Base-by-base conservation (phyloP, 2,888 invertebrate genomes). In the Anthophora plumipes region DNA sequence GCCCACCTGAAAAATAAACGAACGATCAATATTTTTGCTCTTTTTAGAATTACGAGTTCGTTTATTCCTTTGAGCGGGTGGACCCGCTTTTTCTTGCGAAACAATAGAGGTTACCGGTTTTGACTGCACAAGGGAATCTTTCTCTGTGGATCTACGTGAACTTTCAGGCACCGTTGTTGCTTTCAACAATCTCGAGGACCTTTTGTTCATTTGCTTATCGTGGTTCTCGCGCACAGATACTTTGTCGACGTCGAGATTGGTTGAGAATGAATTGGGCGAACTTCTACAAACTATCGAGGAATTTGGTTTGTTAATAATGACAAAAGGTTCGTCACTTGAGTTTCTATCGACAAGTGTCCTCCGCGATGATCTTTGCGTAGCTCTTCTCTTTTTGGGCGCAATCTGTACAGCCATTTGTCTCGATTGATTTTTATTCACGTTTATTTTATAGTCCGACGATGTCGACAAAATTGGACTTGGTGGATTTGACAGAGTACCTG, bases 401-500 rank as follows among this genome's bases (percentile, higher is more conserved):
- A 5, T 17, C 9, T 37, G 60, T 55, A 48, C 4, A 6, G 25
- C 9, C 8, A 4, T 8, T 66, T 37, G 66, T 31, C 41, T 83
- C 11, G 37, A 0, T n/a, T 14, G 17, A 8, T 20, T 43, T 1
- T 3, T 22, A n/a, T 20, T 46, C 11, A 14, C 25, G 6, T 41
- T 68, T 0, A 37, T 17, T 22, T 7, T 66, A 14, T 9, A 43
- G 2, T 39, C 57, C 9, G 37, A 57, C 17, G 68, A 61, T 1
- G 57, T 57, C 2, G 81, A 55, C 5, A 81, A 69, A 2, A 37
- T 52, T 37, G 88, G 87, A 75, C 88, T 86, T 22, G 48, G 25
- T 11, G 89, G 86, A 80, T 88, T 83, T 14, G 87, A 86, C 2
- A 82, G 39, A 12, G 91, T 89, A 41, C 90, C 89, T n/a, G 83